Percentiles rank a stretch among this genome's conserved stretches.
phyloP scores from a whole-genome alignment of 2,113 vertebrate species.

The Etheostoma spectabile region DNA sequence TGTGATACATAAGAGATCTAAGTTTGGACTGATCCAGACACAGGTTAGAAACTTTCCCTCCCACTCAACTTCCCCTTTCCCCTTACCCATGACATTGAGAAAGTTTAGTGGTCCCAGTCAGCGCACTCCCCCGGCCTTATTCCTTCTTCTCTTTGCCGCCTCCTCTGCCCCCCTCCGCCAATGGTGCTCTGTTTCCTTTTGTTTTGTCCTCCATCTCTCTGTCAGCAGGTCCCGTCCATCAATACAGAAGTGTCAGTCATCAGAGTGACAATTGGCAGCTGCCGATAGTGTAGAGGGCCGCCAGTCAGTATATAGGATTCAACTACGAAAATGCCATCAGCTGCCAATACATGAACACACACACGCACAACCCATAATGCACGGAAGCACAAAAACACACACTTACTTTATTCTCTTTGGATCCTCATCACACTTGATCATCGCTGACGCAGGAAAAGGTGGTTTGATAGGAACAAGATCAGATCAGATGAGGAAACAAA shows the following conservation, averaged over 20 bases:
- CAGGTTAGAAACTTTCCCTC: slow-evolving; percentile 1
- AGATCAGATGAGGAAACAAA: slow-evolving; percentile 82
- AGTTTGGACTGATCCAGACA: slow-evolving; percentile 30
- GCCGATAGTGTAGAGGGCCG: slow-evolving; percentile 70
- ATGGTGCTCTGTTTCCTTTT: slow-evolving; percentile 63
- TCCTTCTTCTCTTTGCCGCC: slow-evolving; percentile 37
- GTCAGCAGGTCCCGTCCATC: slow-evolving; percentile 77
- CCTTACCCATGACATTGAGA: slow-evolving; percentile 58
- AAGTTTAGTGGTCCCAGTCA: slow-evolving; percentile 50
- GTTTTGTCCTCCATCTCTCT: slow-evolving; percentile 74
- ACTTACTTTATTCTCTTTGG: slow-evolving; percentile 60
- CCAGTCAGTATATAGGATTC: slow-evolving; percentile 65
- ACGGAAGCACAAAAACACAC: slow-evolving; percentile 21
- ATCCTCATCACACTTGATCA: slow-evolving; percentile 77
- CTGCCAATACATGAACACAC: slow-evolving; percentile 77
- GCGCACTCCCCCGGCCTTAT: slow-evolving; percentile 1
- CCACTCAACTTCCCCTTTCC: not conserved
- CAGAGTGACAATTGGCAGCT: slow-evolving; percentile 79
- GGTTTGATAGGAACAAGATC: slow-evolving; percentile 71
- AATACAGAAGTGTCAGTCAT: slow-evolving; percentile 80
- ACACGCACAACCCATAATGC: not conserved
- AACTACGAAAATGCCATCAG: slow-evolving; percentile 73
- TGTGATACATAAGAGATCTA: not conserved
- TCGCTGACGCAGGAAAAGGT: slow-evolving; percentile 77
- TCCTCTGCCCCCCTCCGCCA: slow-evolving; percentile 39